These are phyloP conservation scores for Tetramorium alpestre DNA, from an alignment of 1,140 invertebrate genomes.

Conservation along the genomic window DNA sequence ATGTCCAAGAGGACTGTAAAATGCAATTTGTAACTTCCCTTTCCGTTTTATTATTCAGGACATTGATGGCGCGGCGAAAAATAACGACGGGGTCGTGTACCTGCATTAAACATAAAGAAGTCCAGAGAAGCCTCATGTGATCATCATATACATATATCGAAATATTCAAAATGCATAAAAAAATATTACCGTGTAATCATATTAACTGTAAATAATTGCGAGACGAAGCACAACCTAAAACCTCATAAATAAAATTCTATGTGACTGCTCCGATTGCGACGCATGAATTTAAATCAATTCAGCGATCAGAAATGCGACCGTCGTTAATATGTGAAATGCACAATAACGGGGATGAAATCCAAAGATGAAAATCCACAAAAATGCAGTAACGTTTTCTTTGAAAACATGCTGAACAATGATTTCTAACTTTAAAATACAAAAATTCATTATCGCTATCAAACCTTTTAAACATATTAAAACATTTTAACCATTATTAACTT, in stretches of 20 bases:
- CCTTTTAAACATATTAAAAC: background rate
- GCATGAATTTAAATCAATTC: constrained; percentile 19
- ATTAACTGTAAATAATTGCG: constrained; percentile 34
- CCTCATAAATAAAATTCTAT: constrained; percentile 15
- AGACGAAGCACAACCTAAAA: background rate
- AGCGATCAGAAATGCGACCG: background rate
- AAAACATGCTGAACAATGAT: background rate
- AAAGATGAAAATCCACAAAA: background rate
- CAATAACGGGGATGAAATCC: background rate
- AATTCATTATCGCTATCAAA: background rate
- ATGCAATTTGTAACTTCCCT: constrained; percentile 50
- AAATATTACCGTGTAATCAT: background rate
- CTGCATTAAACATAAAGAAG: constrained; percentile 29
- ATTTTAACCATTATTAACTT: background rate
- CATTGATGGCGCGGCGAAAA: background rate
- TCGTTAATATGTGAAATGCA: constrained; percentile 1
- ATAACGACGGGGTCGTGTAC: background rate
- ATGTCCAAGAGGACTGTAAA: constrained; percentile 39
- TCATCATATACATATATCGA: background rate
- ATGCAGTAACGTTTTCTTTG: background rate
- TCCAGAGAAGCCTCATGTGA: background rate
- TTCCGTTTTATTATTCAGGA: constrained; percentile 50
- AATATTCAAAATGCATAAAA: constrained; percentile 14
- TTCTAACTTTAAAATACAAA: background rate
- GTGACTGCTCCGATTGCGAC: background rate